These are phyloP conservation scores for Eumeta japonica DNA, from an alignment of 1,140 invertebrate species.

Conservation along the genomic window DNA sequence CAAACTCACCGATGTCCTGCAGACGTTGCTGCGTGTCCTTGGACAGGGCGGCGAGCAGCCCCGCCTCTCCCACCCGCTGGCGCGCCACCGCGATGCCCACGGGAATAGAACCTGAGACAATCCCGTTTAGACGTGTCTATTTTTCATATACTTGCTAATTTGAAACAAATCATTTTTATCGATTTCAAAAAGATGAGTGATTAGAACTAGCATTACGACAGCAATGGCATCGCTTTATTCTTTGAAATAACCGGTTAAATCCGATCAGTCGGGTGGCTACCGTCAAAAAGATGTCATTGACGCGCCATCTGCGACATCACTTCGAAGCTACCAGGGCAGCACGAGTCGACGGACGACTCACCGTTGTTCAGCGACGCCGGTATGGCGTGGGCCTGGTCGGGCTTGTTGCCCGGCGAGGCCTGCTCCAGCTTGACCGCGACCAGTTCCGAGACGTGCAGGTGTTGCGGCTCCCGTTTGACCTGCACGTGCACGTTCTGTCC, in stretches of 20 bases:
- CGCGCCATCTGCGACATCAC: too few species aligned
- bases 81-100: slow-evolving; percentile 84
- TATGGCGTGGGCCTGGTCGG: slow-evolving; percentile 30
- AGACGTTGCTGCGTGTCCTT: slow-evolving; percentile 53
- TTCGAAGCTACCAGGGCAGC: too few species aligned
- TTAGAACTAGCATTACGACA: too few species aligned
- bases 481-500: slow-evolving; percentile 41
- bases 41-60: slow-evolving; percentile 39
- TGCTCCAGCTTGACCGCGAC: slow-evolving; percentile 52
- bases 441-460: slow-evolving; percentile 36
- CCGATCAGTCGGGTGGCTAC: too few species aligned
- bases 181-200: too few species aligned
- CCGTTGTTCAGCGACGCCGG: slow-evolving; percentile 46
- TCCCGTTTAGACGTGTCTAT: neutral
- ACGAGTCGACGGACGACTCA: too few species aligned
- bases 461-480: slow-evolving; percentile 48
- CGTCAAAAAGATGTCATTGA: too few species aligned
- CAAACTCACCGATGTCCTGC: slow-evolving; percentile 58
- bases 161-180: too few species aligned
- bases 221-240: too few species aligned
- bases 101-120: slow-evolving; percentile 65
- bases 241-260: too few species aligned
- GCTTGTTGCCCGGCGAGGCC: slow-evolving; percentile 43
- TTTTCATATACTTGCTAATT: too few species aligned
- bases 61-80: slow-evolving; percentile 65